Conservation (phyloP, 1,140 invertebrate genomes). For the Trinorchestia longiramus region DNA sequence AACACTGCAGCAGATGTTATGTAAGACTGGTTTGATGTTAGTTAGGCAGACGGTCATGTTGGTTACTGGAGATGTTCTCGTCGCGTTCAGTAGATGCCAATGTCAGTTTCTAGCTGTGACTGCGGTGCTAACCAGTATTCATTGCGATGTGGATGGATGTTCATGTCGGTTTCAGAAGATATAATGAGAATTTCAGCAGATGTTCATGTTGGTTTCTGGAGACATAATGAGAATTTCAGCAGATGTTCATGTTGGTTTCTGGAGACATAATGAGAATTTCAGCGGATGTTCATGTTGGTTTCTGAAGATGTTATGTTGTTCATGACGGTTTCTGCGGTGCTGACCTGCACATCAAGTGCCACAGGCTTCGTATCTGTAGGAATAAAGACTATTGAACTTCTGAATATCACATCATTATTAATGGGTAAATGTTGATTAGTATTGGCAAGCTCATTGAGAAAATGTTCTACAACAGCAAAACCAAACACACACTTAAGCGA, state of each 20-base stretch:
- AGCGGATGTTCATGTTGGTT: slow-evolving; percentile 40
- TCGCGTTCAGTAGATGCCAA: background rate
- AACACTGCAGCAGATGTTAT: background rate
- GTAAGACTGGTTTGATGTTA: background rate
- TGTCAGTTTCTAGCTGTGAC: background rate
- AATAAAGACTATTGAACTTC: slow-evolving; percentile 20
- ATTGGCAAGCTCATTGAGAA: slow-evolving; percentile 20
- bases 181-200: too few species aligned
- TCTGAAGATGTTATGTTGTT: slow-evolving; percentile 3
- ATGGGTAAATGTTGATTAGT: background rate
- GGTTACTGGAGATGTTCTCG: background rate
- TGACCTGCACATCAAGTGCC: background rate
- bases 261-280: background rate
- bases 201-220: too few species aligned
- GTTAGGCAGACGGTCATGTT: background rate
- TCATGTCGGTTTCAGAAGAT: too few species aligned
- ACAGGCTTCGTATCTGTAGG: slow-evolving; percentile 23
- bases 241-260: too few species aligned
- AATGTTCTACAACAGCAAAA: background rate
- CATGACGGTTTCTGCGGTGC: background rate
- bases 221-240: too few species aligned
- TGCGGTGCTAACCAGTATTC: background rate
- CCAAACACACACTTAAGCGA: background rate
- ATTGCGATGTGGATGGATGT: background rate
- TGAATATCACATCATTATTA: background rate